Evolutionary conservation across 1,140 invertebrate genomes (phyloP), one percentile per base, ranked within the genome.

Genomic region (Zaprionus inermis): DNA sequence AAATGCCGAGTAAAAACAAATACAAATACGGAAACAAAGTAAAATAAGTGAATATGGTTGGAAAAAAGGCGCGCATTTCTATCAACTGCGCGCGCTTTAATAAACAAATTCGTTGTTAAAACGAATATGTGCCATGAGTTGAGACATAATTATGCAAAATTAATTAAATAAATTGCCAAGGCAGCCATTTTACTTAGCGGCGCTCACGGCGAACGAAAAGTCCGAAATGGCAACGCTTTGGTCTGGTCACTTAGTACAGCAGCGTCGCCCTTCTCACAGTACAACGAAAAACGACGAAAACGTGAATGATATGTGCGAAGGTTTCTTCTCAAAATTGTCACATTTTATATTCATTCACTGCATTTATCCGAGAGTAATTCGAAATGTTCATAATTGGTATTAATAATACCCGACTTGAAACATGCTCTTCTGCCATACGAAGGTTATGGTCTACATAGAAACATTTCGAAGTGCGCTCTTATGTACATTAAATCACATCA

Each of bases 1-100:
- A 83, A 83, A 79, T 80, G 80, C 34, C 65, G 68, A 69, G 81
- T 84, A 84, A 89, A 88, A 88, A 88, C 84, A 89, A 88, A 88
- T 86, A 80, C 69, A 83, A 74, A 74, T 70, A 59, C 49, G 56
- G 60, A 66, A 72, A 76, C 68, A 72, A 76, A 61, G 38, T 72
- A 46, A 68, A 88, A 83, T 77, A 71, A 68, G 60, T 72, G 69
- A 70, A 72, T 67, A 65, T 49, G 44, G 57, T 52, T 36, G 30
- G 14, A 12, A 59, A 84, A 86, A 89, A 72, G 36, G 83, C 83
- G 83, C 83, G 82, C 79, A 54, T 70, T 81, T 79, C 12, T 1
- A 36, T 4, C 32, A 46, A 64, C 49, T 28, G 44, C 28, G 41
- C 32, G 49, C 41, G 44, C 16, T 14, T 60, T 57, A 58, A 57